Percentiles rank a stretch among this genome's conserved stretches.
Evolutionary conservation across 2,888 invertebrate genomes (phyloP).

Genomic region (Deilephila elpenor): DNA sequence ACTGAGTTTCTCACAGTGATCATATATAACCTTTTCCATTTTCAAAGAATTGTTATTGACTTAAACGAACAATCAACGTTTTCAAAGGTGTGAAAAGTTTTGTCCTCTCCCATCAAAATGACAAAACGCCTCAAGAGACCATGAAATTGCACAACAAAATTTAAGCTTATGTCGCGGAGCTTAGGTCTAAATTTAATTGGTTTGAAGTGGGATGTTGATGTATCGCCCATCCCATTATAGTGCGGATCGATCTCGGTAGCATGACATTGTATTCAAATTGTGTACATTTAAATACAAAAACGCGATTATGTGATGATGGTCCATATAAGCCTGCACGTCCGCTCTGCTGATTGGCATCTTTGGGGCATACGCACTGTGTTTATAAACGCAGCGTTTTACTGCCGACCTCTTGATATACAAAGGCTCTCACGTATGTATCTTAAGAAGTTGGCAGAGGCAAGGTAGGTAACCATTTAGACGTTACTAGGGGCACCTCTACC

Average conservation of each 20-base stretch:
- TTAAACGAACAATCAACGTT: conserved; percentile 60
- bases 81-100: conserved; percentile 66
- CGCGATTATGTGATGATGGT: conserved; percentile 81
- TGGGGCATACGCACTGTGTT: conserved; percentile 42
- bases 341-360: conserved; percentile 34
- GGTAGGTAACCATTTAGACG: too few relatives aligned
- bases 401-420: not conserved
- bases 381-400: conserved; percentile 54
- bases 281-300: conserved; percentile 82
- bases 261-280: conserved; percentile 82
- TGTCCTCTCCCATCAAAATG: conserved; percentile 36
- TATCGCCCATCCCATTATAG: conserved; percentile 75
- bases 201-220: conserved; percentile 41
- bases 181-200: conserved; percentile 30
- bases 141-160: conserved; percentile 24
- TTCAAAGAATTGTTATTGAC: conserved; percentile 25
- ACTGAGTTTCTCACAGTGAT: not conserved
- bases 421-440: too few relatives aligned
- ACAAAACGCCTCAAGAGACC: conserved; percentile 33
- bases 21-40: conserved; percentile 13
- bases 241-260: conserved; percentile 74
- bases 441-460: too few relatives aligned
- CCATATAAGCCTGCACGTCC: conserved; percentile 59
- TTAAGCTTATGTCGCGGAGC: conserved; percentile 30
- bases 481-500: too few relatives aligned